Evolutionary conservation across 2,797 vertebrate genomes (phyloP).

Genomic region (Xiphorhynchus erythropygius): DNA sequence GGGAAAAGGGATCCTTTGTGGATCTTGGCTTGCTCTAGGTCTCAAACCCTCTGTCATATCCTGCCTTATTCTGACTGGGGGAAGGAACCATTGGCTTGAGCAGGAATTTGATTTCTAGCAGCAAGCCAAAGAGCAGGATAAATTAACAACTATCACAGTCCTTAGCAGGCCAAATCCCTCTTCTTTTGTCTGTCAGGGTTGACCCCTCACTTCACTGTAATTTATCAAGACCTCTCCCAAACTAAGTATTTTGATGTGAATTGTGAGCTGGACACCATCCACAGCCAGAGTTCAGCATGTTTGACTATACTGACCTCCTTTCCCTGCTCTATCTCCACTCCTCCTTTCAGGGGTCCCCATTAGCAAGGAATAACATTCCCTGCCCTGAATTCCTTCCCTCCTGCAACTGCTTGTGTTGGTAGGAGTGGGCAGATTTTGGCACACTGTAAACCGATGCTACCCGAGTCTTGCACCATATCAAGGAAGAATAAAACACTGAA

Average conservation of each 20-base stretch:
- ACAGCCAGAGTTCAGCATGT: neutral
- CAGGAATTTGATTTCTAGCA: neutral
- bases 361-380: neutral
- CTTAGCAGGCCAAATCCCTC: neutral
- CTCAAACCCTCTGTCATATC: neutral
- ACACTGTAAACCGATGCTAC: neutral
- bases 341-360: neutral
- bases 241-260: neutral
- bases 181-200: neutral
- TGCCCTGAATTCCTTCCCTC: neutral
- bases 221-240: constrained; percentile 19
- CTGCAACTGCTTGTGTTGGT: neutral
- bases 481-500: neutral
- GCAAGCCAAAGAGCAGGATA: neutral
- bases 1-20: neutral
- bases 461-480: neutral
- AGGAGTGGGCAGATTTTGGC: neutral
- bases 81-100: neutral
- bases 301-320: neutral
- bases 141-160: neutral
- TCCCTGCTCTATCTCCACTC: neutral
- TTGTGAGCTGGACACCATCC: neutral
- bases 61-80: neutral
- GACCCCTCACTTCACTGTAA: neutral
- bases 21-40: neutral